Conservation (phyloP, 2,888 invertebrate genomes). For the Tipula vernalis region DNA sequence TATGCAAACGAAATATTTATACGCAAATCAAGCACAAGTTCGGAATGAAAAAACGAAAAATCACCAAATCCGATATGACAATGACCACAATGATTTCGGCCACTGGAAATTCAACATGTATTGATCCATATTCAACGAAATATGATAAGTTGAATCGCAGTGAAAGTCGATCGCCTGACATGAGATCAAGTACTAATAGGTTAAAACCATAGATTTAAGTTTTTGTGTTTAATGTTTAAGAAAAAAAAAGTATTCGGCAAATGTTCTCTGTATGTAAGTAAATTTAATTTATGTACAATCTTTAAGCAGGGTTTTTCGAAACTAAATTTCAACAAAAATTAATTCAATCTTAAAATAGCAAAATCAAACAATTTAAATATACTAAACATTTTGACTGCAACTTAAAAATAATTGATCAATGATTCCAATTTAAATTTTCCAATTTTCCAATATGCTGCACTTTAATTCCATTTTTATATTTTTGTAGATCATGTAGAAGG, state of each 20-base stretch:
- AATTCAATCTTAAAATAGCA: too few relatives aligned
- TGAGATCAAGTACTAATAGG: background rate
- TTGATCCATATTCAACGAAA: background rate
- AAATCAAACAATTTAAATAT: too few relatives aligned
- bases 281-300: background rate
- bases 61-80: slow-evolving; percentile 13
- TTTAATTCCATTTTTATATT: too few relatives aligned
- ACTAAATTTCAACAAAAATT: background rate
- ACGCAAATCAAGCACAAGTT: background rate
- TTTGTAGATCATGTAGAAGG: too few relatives aligned
- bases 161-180: background rate
- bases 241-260: background rate
- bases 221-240: background rate
- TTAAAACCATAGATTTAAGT: background rate
- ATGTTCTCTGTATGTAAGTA: background rate
- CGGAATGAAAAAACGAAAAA: background rate
- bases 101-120: background rate
- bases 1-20: background rate
- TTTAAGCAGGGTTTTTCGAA: background rate
- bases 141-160: background rate
- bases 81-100: slow-evolving; percentile 14
- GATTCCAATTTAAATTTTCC: too few relatives aligned
- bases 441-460: too few relatives aligned
- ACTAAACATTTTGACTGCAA: background rate
- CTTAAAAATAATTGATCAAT: too few relatives aligned